Evolutionary conservation across 1,140 invertebrate species (phyloP).

Genomic region (Micrasema minimum): DNA sequence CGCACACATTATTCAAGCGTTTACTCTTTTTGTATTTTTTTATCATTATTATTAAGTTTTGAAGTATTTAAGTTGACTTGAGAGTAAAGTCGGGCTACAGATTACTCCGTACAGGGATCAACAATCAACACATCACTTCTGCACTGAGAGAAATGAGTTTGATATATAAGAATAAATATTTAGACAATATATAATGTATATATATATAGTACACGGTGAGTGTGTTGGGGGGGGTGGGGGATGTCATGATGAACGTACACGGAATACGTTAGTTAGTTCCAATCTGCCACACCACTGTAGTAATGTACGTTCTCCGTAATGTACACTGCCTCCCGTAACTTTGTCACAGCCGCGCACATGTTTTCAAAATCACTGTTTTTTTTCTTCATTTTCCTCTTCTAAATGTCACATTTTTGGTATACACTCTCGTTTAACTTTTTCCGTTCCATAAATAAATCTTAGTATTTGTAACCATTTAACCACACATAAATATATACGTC

Average conservation of each 20-base stretch:
- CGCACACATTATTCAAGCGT: conserved; percentile 52
- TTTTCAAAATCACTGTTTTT: too few relatives aligned
- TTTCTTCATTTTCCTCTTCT: conserved; percentile 7
- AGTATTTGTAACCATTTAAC: conserved; percentile 35
- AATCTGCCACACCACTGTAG: too few relatives aligned
- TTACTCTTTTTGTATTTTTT: conserved; percentile 39
- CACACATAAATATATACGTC: conserved; percentile 39
- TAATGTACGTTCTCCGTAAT: background rate
- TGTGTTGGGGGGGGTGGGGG: background rate
- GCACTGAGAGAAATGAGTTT: conserved; percentile 28
- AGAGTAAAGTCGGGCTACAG: background rate
- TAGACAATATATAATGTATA: conserved; percentile 31
- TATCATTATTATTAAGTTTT: conserved; percentile 11
- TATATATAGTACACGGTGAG: conserved; percentile 7
- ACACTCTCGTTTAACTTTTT: conserved; percentile 22
- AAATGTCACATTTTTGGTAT: conserved; percentile 35
- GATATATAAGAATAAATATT: conserved; percentile 47
- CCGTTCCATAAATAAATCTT: conserved; percentile 32
- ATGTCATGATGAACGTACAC: background rate
- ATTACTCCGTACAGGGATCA: conserved; percentile 24
- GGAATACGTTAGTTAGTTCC: too few relatives aligned
- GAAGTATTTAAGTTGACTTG: conserved; percentile 1
- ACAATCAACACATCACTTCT: conserved; percentile 40
- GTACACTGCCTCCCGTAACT: background rate
- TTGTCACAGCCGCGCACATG: background rate